Base-by-base conservation (phyloP, 1,140 invertebrate species). In the Triops longicaudatus region DNA sequence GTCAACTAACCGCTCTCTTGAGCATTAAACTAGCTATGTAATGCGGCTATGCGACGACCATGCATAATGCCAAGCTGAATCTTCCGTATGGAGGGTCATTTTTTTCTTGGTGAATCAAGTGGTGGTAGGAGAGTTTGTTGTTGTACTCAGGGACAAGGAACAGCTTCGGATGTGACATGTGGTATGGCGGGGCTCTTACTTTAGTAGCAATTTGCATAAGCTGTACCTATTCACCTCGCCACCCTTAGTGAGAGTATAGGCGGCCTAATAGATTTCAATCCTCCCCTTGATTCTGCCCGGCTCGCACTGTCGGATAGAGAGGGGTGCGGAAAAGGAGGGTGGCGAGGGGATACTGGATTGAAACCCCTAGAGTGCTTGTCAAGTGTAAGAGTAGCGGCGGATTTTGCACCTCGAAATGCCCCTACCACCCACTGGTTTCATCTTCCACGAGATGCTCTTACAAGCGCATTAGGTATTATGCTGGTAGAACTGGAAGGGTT, bases 391-490 rank as follows among this genome's bases (percentile, higher is more conserved):
- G 50, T 22, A 14, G 50, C 50, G 50, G 50, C 50, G 2, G 50
- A 63, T 63, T 63, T 63, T 63, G 50, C 50, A 63, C 50, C 50
- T 63, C 50, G 50, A 63, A 63, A 63, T 63, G 50, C 50, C 14
- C 50, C n/a, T 37, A 7, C 31, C 31, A 37, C 4, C 50, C 50
- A 63, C 50, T 22, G 50, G 50, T 17, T 17, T 63, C 50, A 63
- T 63, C 50, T 63, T 63, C 50, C 50, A 14, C 50, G 50, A 22
- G 50, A 63, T 63, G 50, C 50, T 63, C 50, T 63, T 63, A 63
- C 50, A 22, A 63, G 50, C 50, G n/a, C 50, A 63, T 63, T 63
- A 63, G 50, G 50, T 37, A 22, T 22, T 22, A 63, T 63, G 50
- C 50, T 63, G 50, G 50, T 63, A 22, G 50, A 6, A 14, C 14